Evolutionary conservation across 2,888 invertebrate species (phyloP).

Genomic region (Agrypnus murinus): DNA sequence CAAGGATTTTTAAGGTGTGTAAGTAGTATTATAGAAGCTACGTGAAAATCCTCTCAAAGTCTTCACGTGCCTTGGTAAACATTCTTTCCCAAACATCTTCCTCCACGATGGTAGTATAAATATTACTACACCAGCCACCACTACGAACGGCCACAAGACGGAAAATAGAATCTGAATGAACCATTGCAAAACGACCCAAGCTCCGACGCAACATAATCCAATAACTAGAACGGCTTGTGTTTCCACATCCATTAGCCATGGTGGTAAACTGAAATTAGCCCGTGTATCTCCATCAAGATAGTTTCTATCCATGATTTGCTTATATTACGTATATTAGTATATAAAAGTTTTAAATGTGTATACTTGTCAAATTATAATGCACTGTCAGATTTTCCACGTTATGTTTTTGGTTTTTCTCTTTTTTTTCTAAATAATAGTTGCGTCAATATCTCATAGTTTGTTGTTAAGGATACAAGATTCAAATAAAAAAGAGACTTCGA

Average conservation of each 20-base stretch:
- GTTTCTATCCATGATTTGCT: slow-evolving; percentile 2
- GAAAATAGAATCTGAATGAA: slow-evolving; percentile 57
- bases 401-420: background rate
- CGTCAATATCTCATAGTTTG: too few relatives aligned
- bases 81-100: slow-evolving; percentile 47
- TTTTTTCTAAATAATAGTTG: too few relatives aligned
- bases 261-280: slow-evolving; percentile 35
- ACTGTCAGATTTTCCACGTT: slow-evolving; percentile 45
- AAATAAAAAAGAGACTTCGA: slow-evolving; percentile 50
- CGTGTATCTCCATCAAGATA: background rate
- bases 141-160: slow-evolving; percentile 57
- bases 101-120: slow-evolving; percentile 54
- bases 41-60: slow-evolving; percentile 41
- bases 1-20: too few relatives aligned
- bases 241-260: slow-evolving; percentile 51
- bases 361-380: slow-evolving; percentile 32
- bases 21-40: too few relatives aligned
- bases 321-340: background rate
- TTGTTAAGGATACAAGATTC: too few relatives aligned
- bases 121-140: slow-evolving; percentile 45
- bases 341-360: background rate
- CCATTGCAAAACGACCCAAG: slow-evolving; percentile 58
- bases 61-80: slow-evolving; percentile 54
- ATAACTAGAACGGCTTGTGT: slow-evolving; percentile 55
- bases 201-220: slow-evolving; percentile 57